These are phyloP conservation scores for Champsocephalus gunnari DNA, from an alignment of 2,797 vertebrate genomes.

Conservation along the genomic window DNA sequence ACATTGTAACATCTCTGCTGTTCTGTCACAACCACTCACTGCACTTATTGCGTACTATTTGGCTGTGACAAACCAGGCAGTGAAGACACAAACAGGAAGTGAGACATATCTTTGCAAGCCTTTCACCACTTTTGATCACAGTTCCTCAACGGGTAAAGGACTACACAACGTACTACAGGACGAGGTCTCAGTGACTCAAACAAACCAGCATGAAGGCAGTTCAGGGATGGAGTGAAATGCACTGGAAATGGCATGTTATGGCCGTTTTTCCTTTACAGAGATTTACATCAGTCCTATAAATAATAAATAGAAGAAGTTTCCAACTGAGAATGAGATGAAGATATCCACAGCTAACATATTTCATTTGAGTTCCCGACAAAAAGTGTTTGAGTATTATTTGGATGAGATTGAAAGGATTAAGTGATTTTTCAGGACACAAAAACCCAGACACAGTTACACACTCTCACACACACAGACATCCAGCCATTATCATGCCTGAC, in stretches of 20 bases:
- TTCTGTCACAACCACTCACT: slow-evolving; percentile 22
- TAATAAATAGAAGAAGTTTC: slow-evolving; percentile 3
- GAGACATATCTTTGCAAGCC: slow-evolving; percentile 12
- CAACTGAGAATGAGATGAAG: neutral
- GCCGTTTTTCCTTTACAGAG: neutral
- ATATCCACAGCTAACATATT: slow-evolving; percentile 11
- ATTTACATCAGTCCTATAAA: slow-evolving; percentile 15
- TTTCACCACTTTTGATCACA: slow-evolving; percentile 19
- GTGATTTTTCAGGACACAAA: slow-evolving; percentile 38
- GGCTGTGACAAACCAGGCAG: slow-evolving; percentile 30
- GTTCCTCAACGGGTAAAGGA: neutral
- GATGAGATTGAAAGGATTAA: slow-evolving; percentile 47
- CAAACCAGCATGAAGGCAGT: neutral
- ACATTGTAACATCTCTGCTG: neutral
- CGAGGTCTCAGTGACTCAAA: neutral
- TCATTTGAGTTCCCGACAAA: slow-evolving; percentile 20
- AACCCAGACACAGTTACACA: slow-evolving; percentile 33
- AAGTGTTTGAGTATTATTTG: slow-evolving; percentile 32
- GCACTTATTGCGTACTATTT: slow-evolving; percentile 12
- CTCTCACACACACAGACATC: slow-evolving; percentile 25
- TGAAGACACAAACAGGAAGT: slow-evolving; percentile 69
- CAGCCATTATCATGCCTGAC: slow-evolving; percentile 62
- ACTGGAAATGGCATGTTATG: neutral
- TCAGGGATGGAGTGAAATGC: neutral
- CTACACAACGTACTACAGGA: neutral